phyloP scores from a whole-genome alignment of 35 echinoderm and acorn worm species.

The Lytechinus pictus region DNA sequence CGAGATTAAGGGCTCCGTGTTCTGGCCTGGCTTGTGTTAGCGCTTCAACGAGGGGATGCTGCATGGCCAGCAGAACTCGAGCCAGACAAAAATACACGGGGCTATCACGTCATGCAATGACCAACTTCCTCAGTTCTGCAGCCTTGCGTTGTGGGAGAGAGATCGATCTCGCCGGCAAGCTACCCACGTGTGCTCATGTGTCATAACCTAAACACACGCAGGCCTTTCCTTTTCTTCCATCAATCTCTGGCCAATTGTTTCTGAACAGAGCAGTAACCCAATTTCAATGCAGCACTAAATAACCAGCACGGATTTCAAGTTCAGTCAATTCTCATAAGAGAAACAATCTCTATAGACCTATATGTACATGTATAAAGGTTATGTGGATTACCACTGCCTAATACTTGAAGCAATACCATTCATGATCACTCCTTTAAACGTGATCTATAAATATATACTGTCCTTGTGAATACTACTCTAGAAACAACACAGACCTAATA shows the following conservation, averaged over 20 bases:
- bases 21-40: conserved; percentile 41
- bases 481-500: not conserved
- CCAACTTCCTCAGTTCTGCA: conserved; percentile 27
- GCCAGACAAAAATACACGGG: conserved; percentile 37
- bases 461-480: not conserved
- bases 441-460: too few species aligned
- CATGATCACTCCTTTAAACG: not conserved
- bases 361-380: not conserved
- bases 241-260: not conserved
- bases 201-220: conserved; percentile 29
- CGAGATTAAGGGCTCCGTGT: conserved; percentile 19
- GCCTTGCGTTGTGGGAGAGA: not conserved
- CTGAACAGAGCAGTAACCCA: not conserved
- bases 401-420: too few species aligned
- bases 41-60: not conserved
- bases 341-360: not conserved
- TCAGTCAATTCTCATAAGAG: not conserved
- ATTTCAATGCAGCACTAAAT: not conserved
- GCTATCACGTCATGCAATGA: conserved; percentile 39
- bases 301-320: not conserved
- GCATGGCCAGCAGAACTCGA: conserved; percentile 9
- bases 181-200: conserved; percentile 38
- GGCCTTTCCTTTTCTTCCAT: conserved; percentile 2
- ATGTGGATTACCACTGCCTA: too few species aligned
- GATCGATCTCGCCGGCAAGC: not conserved